These are phyloP conservation scores for Euschistus heros DNA, from an alignment of 1,140 invertebrate species.

Conservation along the genomic window DNA sequence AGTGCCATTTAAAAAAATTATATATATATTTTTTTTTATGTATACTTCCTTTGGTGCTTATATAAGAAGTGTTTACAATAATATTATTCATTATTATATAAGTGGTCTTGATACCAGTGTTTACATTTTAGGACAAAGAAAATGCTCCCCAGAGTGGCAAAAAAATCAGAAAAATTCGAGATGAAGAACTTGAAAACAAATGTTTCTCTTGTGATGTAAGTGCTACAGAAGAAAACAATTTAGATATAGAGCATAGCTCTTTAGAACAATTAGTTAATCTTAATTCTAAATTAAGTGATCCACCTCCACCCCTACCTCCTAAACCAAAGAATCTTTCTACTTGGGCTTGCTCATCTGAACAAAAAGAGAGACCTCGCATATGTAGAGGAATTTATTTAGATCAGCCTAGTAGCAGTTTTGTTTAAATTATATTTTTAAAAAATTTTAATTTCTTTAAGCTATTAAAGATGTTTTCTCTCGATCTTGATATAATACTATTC, in stretches of 20 bases:
- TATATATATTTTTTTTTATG: too few relatives aligned
- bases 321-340: slow-evolving; percentile 30
- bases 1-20: too few relatives aligned
- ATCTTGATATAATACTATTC: too few relatives aligned
- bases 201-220: background rate
- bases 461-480: too few relatives aligned
- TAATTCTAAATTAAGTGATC: slow-evolving; percentile 11
- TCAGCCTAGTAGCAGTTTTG: slow-evolving; percentile 51
- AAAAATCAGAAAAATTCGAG: slow-evolving; percentile 31
- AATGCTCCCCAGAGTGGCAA: slow-evolving; percentile 32
- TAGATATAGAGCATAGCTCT: slow-evolving; percentile 31
- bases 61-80: background rate
- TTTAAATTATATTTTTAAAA: slow-evolving; percentile 37
- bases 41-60: background rate
- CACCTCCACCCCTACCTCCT: slow-evolving; percentile 31
- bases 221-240: slow-evolving; percentile 28
- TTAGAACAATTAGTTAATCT: slow-evolving; percentile 26
- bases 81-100: background rate
- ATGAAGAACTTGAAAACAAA: slow-evolving; percentile 23
- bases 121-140: slow-evolving; percentile 33
- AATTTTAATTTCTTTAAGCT: too few relatives aligned
- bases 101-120: background rate
- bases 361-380: slow-evolving; percentile 15
- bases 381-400: slow-evolving; percentile 42
- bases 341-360: slow-evolving; percentile 10